Conservation (phyloP, 2,888 invertebrate genomes). For the Cheilosia impressa region DNA sequence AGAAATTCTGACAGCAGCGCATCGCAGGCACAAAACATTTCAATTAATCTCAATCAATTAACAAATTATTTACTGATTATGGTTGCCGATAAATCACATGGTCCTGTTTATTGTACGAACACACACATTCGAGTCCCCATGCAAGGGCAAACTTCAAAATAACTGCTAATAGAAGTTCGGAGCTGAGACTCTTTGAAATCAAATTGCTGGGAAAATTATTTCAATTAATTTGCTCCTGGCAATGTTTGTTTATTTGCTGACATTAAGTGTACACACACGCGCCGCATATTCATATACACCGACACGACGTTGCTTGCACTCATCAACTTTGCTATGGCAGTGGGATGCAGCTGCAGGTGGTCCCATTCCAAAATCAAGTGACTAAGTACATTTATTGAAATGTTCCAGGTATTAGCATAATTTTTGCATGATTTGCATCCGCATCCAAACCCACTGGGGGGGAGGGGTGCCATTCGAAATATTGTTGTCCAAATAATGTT, state of each 20-base stretch:
- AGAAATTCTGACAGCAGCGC: slow-evolving; percentile 6
- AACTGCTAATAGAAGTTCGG: background rate
- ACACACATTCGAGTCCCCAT: background rate
- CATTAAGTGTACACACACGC: slow-evolving; percentile 17
- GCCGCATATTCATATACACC: background rate
- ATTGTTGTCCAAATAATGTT: slow-evolving; percentile 46
- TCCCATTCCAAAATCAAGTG: background rate
- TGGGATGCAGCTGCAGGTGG: background rate
- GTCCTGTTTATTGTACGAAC: background rate
- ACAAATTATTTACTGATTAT: slow-evolving; percentile 67
- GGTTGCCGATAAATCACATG: slow-evolving; percentile 58
- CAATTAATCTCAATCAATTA: slow-evolving; percentile 72
- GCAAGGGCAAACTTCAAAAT: background rate
- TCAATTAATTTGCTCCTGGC: slow-evolving; percentile 70
- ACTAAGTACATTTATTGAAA: slow-evolving; percentile 56
- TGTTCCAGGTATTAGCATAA: slow-evolving; percentile 64
- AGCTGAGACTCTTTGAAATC: slow-evolving; percentile 15
- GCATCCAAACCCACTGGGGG: background rate
- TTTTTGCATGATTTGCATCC: slow-evolving; percentile 66
- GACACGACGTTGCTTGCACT: background rate
- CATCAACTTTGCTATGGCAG: slow-evolving; percentile 3
- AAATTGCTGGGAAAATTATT: slow-evolving; percentile 68
- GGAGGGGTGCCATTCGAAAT: slow-evolving; percentile 22
- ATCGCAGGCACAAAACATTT: slow-evolving; percentile 45
- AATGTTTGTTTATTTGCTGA: slow-evolving; percentile 68